Evolutionary conservation across 1,140 invertebrate genomes (phyloP), one percentile per base, ranked within the genome.

Genomic region (Chionoecetes opilio): DNA sequence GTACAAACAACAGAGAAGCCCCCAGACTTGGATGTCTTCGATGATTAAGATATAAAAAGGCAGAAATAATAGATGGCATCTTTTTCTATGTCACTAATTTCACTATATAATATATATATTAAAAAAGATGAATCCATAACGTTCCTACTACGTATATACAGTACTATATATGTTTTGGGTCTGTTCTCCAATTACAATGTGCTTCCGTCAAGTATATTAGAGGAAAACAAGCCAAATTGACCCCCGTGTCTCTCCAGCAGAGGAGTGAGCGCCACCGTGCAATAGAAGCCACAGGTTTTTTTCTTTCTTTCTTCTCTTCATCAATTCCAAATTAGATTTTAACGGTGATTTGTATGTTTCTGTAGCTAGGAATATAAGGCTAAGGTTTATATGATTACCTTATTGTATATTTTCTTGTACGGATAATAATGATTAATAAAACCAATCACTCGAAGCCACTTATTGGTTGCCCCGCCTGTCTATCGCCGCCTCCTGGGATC

Each of bases 401-500:
- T 96, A 96, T 96, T 95, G 94, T 96, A 96, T 96, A 96, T 96
- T 96, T 96, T 96, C 96, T 96, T 96, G 96, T 96, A 96, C 96
- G 93, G 96, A 96, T 95, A 96, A 91, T 95, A 95, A 87, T 86
- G 87, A 95, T 91, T 85, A 93, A 96, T 93, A 96, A 93, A 96
- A 91, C 94, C 89, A 95, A 92, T 31, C 92, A 95, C 35, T 92
- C 63, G 82, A 95, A 95, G n/a, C 32, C 63, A 82, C 53, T 75
- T 90, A 91, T 93, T 94, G 95, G 95, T 95, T 93, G 92, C 95
- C 91, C 92, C 37, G 92, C 82, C 75, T 92, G 82, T 31, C 38
- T 86, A 35, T 89, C 91, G n/a, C 31, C 46, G 82, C 94, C 91
- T 34, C 53, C 90, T 41, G 32, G 26, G 82, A 90, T n/a, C 46